Base-by-base conservation (phyloP, 2,888 invertebrate genomes). In the Microchrysa polita region DNA sequence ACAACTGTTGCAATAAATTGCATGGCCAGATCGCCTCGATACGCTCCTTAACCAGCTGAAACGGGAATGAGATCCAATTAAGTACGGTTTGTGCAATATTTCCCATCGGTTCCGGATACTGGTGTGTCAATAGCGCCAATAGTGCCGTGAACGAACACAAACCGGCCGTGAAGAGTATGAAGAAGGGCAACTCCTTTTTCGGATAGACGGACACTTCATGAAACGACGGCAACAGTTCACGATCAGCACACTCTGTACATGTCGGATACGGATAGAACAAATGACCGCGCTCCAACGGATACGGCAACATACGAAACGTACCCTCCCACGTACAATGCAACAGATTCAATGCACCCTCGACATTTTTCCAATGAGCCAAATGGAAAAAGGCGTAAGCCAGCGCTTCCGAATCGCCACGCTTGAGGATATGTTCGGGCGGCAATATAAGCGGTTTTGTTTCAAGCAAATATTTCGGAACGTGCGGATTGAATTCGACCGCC, bases 401-500 rank as follows among this genome's bases (percentile, higher is more conserved):
- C 1, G 98, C 98, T 86, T 98, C 98, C 74, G 96, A 96, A 86
- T 98, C 98, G 14, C 98, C 98, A 78, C 97, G 88, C 85, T 96
- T 96, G 76, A 98, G 86, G 80, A 98, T 94, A 85, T 98, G 98
- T 86, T 98, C 98, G 0, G 98, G 97, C 72, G 98, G 98, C 81
- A 98, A 87, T 78, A 97, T 96, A 67, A 98, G 87, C 71, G 96
- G 92, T 81, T 97, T 97, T 89, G 94, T 93, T 88, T 98, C 98
- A 81, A 97, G 86, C 79, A 98, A 88, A 88, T 97, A 97, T 87
- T 96, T 96, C 73, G 97, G 96, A 81, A 97, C 98, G 87, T 97
- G 96, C 74, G 98, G 97, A 88, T 98, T 98, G 86, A 96, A 98
- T 85, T 97, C 97, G 61, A 98, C 96, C 10, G 98, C 98, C 81